These are phyloP conservation scores for Scaeva pyrastri DNA, from an alignment of 2,888 invertebrate genomes.

Conservation along the genomic window DNA sequence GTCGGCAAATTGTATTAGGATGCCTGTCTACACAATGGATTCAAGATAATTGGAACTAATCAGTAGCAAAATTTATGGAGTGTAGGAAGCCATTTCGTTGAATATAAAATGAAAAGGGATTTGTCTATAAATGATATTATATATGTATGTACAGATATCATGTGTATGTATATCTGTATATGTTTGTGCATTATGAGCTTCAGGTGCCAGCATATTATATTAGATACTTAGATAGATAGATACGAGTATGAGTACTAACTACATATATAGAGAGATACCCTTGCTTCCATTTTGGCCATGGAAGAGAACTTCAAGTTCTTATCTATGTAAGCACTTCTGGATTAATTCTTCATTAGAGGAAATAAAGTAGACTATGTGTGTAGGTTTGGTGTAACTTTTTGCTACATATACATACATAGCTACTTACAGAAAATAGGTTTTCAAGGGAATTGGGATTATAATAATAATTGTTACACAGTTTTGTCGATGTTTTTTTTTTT, in stretches of 20 bases:
- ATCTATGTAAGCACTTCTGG: conserved; percentile 33
- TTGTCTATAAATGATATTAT: conserved; percentile 14
- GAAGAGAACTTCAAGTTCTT: conserved; percentile 25
- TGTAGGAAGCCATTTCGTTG: conserved; percentile 60
- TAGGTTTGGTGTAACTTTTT: conserved; percentile 22
- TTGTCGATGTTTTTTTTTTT: background rate
- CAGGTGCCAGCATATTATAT: conserved; percentile 15
- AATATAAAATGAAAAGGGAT: conserved; percentile 32
- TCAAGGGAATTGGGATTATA: conserved; percentile 26
- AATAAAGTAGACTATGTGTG: conserved; percentile 22
- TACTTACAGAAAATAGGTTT: conserved; percentile 15
- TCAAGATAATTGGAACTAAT: conserved; percentile 74
- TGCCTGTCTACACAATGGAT: conserved; percentile 73
- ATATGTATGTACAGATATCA: background rate
- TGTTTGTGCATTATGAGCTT: conserved; percentile 29
- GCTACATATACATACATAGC: too few species aligned
- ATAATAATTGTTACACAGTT: conserved; percentile 29
- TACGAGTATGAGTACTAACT: too few species aligned
- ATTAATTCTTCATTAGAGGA: conserved; percentile 41
- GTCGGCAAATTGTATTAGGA: conserved; percentile 70
- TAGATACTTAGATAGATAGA: too few species aligned
- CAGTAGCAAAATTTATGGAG: conserved; percentile 69
- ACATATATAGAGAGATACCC: too few species aligned
- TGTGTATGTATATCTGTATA: background rate
- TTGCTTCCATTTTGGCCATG: background rate